Evolutionary conservation across 2,113 vertebrate genomes (phyloP), one percentile per base, ranked within the genome.

Genomic region (Chauna torquata): DNA sequence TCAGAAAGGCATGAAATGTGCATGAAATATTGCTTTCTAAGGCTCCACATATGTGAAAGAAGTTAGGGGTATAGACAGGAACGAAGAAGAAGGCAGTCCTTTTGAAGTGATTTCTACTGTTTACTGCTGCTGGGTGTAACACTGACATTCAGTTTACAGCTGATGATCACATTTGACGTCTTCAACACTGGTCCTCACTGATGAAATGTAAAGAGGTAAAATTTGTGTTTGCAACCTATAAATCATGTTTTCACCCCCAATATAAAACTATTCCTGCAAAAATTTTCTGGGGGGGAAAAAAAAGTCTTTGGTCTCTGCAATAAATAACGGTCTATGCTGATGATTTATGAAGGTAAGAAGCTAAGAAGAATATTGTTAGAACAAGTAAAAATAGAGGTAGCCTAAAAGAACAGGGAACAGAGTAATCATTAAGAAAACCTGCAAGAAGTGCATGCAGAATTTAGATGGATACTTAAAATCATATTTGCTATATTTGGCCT

Each of bases 401-500:
- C 0, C 1, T 25, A 24, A 66, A 38, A 16, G 2, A 42, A 38
- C 0, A 4, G 3, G 1, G 4, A 28, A 23, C 4, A 76, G 1
- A 55, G 25, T 42, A 9, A 30, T 30, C 5, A 36, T 9, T 24
- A 32, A 25, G 2, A 47, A 34, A 40, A 81, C 17, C 0, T 2
- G 0, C 6, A 12, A n/a, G 4, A 55, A 36, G 4, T 9, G 3
- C 0, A 38, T 61, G 40, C 19, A 28, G 18, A 65, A 32, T 55
- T 65, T 69, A 78, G 6, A 12, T 0, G 0, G 4, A 10, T 16
- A 36, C 3, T 18, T 27, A 10, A 32, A 2, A 25, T 0, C 1
- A 4, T 55, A 23, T 2, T 27, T 78, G 0, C 1, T 11, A 3
- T 10, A 6, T 0, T 10, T 45, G 16, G 1, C 4, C 2, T 7